A percentile compares a stretch with the other conserved stretches of the same genome.
These are phyloP conservation scores for Falco naumanni DNA, from an alignment of 2,797 vertebrate genomes.

Conservation along the genomic window DNA sequence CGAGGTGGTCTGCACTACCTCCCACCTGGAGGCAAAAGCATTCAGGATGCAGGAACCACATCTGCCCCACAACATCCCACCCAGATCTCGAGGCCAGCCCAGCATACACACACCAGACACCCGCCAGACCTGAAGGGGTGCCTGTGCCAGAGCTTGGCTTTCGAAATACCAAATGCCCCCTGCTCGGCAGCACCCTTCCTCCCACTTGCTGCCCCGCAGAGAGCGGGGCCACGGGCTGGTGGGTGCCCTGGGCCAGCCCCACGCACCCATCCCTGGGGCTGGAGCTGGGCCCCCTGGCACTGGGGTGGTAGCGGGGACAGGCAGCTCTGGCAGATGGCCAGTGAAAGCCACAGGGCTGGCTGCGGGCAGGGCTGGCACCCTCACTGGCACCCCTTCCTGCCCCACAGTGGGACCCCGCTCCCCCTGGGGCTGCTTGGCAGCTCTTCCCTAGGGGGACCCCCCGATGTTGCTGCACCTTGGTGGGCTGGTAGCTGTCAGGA, in stretches of 20 bases:
- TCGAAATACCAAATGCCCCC: not conserved
- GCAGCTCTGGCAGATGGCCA: not conserved
- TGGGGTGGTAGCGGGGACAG: not conserved
- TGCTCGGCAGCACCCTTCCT: not conserved
- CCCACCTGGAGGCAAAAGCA: not conserved
- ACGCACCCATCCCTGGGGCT: not conserved
- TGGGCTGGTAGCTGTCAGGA: not conserved
- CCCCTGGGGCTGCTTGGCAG: not conserved
- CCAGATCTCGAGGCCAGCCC: not conserved
- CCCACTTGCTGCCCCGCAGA: rapidly evolving
- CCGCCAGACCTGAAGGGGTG: rapidly evolving
- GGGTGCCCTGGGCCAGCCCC: not conserved
- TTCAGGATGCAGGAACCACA: not conserved
- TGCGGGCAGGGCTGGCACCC: not conserved
- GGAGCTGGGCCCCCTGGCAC: rapidly evolving
- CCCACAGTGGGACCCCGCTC: rapidly evolving
- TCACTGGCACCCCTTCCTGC: not conserved
- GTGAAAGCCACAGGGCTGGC: not conserved
- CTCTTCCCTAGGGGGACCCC: not conserved
- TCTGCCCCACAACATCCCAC: rapidly evolving
- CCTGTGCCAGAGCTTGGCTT: not conserved
- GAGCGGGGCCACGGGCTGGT: rapidly evolving
- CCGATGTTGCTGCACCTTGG: not conserved
- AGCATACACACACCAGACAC: rapidly evolving
- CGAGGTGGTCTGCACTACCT: not conserved